Base-by-base conservation (phyloP, 2,888 invertebrate genomes). In the Drosophila anomelani region DNA sequence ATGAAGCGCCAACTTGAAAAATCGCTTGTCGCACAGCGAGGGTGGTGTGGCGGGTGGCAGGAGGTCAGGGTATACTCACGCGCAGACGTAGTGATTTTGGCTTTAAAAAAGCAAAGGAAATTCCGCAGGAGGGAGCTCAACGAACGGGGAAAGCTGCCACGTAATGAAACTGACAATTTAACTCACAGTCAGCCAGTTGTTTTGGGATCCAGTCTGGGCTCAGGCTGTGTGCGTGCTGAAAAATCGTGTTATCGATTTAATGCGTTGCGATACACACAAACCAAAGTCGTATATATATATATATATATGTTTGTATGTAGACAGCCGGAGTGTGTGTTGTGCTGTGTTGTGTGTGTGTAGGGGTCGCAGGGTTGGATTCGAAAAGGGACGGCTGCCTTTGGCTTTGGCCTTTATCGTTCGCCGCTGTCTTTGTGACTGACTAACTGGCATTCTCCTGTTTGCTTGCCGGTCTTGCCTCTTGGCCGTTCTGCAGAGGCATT, bases 241-340 rank as follows among this genome's bases (percentile, higher is more conserved):
- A 88, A 88, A 89, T 89, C 76, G 77, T 88, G 86, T 87, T 89
- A 87, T 89, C 88, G 88, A 89, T 88, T 89, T 87, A 84, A 89
- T 85, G 81, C 77, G 80, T 78, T 73, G 62, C 77, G 74, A 62
- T 57, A 53, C 51, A 53, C 51, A 53, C 51, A 53, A 36, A 32
- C 46, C 15, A 4, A 26, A 46, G 46, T 13, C 32, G 29, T 29
- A 32, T 41, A 29, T 29, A 29, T 29, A 29, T 29, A 29, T 39
- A 12, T 12, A 34, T 34, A 12, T 34, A 34, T 34, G 26, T 46
- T 8, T 23, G 41, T 51, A 15, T 55, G 53, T 17, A 34, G n/a
- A 39, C 32, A 32, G 26, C 39, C 32, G 15, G 15, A 17, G 59
- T 58, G 20, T 60, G 62, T 41, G 15, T 46, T 36, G 13, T 13